Evolutionary conservation across 2,888 invertebrate genomes (phyloP), one percentile per base, ranked within the genome.

Genomic region (Neria commutata): DNA sequence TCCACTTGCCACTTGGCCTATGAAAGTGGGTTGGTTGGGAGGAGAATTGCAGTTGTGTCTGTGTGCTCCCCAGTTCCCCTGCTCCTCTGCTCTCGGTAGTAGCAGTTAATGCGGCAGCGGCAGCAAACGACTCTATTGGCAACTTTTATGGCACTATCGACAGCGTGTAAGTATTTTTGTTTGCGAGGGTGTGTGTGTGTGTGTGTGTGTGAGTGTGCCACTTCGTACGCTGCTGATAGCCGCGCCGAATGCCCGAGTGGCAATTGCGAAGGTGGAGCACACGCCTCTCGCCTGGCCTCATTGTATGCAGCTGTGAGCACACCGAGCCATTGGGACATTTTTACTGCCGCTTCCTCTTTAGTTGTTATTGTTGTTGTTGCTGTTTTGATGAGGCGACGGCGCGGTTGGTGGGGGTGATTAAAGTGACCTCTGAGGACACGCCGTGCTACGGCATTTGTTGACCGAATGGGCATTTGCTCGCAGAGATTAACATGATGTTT

Each of bases 61-160:
- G 48, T 21, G n/a, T 48, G n/a, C 61, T 67, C 72, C 72, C 70
- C 69, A 70, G 70, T 72, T 71, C 72, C 72, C 61, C 58, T 48
- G 21, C 33, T 21, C 17, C n/a, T 21, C 34, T 11, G 11, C 29
- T 29, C 6, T 11, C 29, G 11, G 29, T 29, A 11, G 6, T 11
- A 6, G 11, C 29, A 8, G 29, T 29, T 6, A 29, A 29, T 11
- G 11, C 29, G 29, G 29, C 29, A 29, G 29, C 6, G 29, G 29
- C 29, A 29, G 29, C 29, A 11, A 29, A 11, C 29, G 11, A 8
- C 29, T 8, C 29, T 29, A 29, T 29, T 29, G 29, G 11, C 6
- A 11, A 6, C 29, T 29, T 6, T 11, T 11, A 29, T 29, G 29
- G 29, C 29, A 29, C 11, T 29, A 37, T n/a, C n/a, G 10, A 8